These are phyloP conservation scores for Agrilus cyanescens DNA, from an alignment of 2,888 invertebrate genomes.

Conservation along the genomic window DNA sequence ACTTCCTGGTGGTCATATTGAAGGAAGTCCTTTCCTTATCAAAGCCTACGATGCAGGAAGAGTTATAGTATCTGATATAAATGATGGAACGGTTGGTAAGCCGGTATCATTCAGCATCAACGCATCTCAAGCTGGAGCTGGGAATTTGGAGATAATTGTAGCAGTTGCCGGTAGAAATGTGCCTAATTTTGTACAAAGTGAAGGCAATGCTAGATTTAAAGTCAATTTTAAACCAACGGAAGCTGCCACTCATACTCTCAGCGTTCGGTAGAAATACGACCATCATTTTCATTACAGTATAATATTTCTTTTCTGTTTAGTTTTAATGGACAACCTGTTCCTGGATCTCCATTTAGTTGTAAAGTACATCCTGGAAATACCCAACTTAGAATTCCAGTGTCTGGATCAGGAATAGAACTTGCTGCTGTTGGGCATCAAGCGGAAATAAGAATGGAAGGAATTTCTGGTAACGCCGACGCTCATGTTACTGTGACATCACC, in stretches of 20 bases:
- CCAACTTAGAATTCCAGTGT: conserved; percentile 49
- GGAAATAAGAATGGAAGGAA: conserved; percentile 44
- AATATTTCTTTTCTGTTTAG: conserved; percentile 26
- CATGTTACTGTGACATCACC: conserved; percentile 70
- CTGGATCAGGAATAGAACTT: conserved; percentile 56
- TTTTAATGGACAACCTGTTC: conserved; percentile 64
- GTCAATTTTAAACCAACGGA: conserved; percentile 94
- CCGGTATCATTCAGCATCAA: conserved; percentile 90
- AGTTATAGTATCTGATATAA: conserved; percentile 90
- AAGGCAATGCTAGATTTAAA: conserved; percentile 91
- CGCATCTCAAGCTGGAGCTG: conserved; percentile 73
- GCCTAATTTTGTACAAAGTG: conserved; percentile 94
- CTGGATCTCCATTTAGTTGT: conserved; percentile 91
- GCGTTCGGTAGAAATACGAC: conserved; percentile 53
- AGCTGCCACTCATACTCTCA: conserved; percentile 80
- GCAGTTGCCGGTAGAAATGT: conserved; percentile 94
- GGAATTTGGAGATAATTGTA: conserved; percentile 94
- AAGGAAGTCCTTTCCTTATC: conserved; percentile 89
- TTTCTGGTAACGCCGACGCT: conserved; percentile 45
- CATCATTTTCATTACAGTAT: background rate
- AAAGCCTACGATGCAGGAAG: conserved; percentile 93
- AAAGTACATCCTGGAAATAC: conserved; percentile 55
- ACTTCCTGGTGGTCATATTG: conserved; percentile 65
- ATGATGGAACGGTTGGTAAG: conserved; percentile 80
- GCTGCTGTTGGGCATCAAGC: conserved; percentile 56